Evolutionary conservation across 2,888 invertebrate species (phyloP).

Genomic region (Diaprepes abbreviatus): DNA sequence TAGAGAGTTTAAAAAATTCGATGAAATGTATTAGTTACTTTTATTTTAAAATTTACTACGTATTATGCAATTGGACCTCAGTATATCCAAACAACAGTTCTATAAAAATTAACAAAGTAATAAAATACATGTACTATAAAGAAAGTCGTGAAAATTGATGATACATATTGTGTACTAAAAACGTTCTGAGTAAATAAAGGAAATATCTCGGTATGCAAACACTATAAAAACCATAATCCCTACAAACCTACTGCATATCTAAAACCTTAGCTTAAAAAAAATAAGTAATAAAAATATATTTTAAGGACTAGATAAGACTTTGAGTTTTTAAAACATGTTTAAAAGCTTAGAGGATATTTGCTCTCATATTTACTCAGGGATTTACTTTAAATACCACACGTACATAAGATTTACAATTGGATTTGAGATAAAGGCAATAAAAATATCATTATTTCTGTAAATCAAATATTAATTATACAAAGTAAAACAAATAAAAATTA

Average conservation of each 20-base stretch:
- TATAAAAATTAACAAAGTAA: no score
- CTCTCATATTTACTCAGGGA: not conserved
- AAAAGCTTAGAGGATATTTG: constrained; percentile 18
- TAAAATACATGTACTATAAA: no score
- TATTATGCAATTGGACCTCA: no score
- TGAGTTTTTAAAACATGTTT: not conserved
- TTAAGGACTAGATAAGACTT: not conserved
- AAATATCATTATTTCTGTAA: not conserved
- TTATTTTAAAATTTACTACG: no score
- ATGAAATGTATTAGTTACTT: no score
- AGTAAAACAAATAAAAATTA: no score
- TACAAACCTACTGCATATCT: constrained; percentile 1
- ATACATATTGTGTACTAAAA: no score
- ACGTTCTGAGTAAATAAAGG: not conserved
- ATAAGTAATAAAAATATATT: constrained; percentile 13
- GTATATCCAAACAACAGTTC: no score
- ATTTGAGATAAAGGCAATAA: constrained; percentile 15
- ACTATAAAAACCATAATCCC: not conserved
- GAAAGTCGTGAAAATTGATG: no score
- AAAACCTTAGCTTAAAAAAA: constrained; percentile 2
- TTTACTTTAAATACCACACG: constrained; percentile 2
- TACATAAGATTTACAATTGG: constrained; percentile 15
- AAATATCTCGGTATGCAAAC: not conserved
- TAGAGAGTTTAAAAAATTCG: no score
- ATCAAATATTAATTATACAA: no score